Percentiles rank a stretch among this genome's conserved stretches.
phyloP scores from a whole-genome alignment of 2,113 vertebrate species.

The Mellivora capensis region DNA sequence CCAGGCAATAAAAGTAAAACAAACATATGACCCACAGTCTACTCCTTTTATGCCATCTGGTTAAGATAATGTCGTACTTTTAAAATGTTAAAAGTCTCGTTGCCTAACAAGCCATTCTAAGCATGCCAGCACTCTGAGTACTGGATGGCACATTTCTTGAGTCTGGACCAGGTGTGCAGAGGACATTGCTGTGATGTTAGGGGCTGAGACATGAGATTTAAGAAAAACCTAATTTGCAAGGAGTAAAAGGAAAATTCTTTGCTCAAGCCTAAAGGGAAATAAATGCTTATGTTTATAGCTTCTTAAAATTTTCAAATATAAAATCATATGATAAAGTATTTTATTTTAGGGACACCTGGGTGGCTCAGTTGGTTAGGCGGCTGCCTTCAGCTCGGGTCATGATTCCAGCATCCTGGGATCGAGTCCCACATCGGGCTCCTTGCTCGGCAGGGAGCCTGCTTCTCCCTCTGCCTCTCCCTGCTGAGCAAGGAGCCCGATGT shows the following conservation, averaged over 20 bases:
- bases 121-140: neutral
- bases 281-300: neutral
- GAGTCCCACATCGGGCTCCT: no score
- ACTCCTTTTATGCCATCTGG: neutral
- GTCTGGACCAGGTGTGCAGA: neutral
- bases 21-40: neutral
- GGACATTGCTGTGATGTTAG: neutral
- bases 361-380: no score
- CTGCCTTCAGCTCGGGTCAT: no score
- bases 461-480: no score
- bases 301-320: conserved; percentile 2
- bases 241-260: neutral
- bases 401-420: no score
- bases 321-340: neutral
- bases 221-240: neutral
- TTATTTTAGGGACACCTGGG: no score
- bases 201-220: neutral
- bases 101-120: neutral
- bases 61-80: neutral
- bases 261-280: neutral
- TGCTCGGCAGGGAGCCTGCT: no score
- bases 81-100: neutral
- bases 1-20: neutral
- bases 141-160: neutral
- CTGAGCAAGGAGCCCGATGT: no score